These are phyloP conservation scores for Drosophila busckii DNA, from an alignment of 1,140 invertebrate genomes.

Conservation along the genomic window DNA sequence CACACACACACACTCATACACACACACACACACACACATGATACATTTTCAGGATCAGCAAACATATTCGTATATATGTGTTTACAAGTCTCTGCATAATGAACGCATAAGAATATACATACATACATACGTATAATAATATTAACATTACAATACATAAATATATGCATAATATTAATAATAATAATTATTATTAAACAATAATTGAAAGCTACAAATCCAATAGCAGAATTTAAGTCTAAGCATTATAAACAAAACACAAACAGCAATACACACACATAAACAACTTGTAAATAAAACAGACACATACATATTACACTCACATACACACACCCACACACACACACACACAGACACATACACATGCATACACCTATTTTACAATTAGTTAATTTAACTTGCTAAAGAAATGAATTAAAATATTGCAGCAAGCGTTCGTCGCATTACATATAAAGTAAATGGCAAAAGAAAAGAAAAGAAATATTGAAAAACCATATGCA, in stretches of 20 bases:
- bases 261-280: conserved; percentile 12
- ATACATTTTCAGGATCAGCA: conserved; percentile 62
- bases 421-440: conserved; percentile 54
- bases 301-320: conserved; percentile 18
- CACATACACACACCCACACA: conserved; percentile 21
- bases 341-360: conserved; percentile 20
- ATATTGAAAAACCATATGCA: conserved; percentile 55
- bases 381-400: conserved; percentile 69
- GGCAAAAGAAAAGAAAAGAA: conserved; percentile 39
- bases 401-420: conserved; percentile 27
- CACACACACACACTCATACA: conserved; percentile 22
- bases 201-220: conserved; percentile 39
- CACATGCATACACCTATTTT: conserved; percentile 48
- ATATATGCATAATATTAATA: conserved; percentile 18
- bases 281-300: conserved; percentile 64
- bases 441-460: conserved; percentile 57
- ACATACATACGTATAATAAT: conserved; percentile 16
- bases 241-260: conserved; percentile 33
- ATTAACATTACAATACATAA: conserved; percentile 26
- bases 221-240: conserved; percentile 35
- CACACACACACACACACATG: conserved; percentile 52
- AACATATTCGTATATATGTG: conserved; percentile 40
- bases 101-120: conserved; percentile 5
- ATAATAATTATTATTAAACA: conserved; percentile 47
- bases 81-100: conserved; percentile 23